Base-by-base conservation (phyloP, 2,888 invertebrate genomes). In the Lypha dubia region DNA sequence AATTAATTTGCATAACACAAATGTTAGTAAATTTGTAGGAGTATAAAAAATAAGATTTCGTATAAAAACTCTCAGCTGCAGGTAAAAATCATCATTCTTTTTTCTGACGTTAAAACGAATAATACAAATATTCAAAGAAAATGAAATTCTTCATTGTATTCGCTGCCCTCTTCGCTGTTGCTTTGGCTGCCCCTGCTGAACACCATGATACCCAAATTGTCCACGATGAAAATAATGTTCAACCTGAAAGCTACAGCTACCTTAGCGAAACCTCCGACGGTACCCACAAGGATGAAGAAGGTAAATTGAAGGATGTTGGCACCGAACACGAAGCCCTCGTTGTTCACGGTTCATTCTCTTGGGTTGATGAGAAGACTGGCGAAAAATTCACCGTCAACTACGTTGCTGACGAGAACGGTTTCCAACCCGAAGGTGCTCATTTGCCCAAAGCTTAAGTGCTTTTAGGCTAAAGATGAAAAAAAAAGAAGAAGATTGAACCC, bases 361-460 rank as follows among this genome's bases (percentile, higher is more conserved):
- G 93, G 93, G 90, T 93, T 1, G 94, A 92, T 32, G 93, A 93
- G 35, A 86, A 88, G 62, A 94, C 94, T 86, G 94, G 94, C 7
- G 92, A 93, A 28, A 90, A 90, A 0, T 94, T 94, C 89, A 93
- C 93, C 3, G 94, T 95, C 79, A 93, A 63, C 71, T 90, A 89
- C 73, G 71, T 88, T 58, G 90, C 90, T 58, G 89, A 90, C 86
- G 89, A 90, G 79, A 88, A 90, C n/a, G 90, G 90, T 86, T 90
- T 88, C 88, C 93, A 92, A 88, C 93, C 93, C 38, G 86, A 90
- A 88, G 93, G 93, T 58, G 92, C 91, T 11, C 93, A 93, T 90
- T 88, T 93, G 68, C 92, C 93, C 62, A 60, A 68, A 41, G 32
- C 56, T 15, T 71, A 63, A 63, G 9, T 38, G 4, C 0, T 17